Evolutionary conservation across 2,113 vertebrate genomes (phyloP), one percentile per base, ranked within the genome.

Genomic region (Lycaon pictus): DNA sequence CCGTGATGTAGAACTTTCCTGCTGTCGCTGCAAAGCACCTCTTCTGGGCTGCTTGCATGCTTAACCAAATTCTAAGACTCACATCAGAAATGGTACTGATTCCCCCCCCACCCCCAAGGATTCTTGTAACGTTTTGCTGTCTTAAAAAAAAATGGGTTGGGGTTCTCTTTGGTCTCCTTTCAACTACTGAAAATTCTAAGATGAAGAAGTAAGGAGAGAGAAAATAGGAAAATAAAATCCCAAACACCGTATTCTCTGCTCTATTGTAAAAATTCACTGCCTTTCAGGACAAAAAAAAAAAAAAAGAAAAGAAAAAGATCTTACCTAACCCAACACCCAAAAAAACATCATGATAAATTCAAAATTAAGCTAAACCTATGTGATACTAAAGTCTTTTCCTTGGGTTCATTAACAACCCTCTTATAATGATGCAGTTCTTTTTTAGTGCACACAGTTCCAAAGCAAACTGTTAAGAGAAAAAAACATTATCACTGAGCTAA

Each of bases 401-500:
- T 65, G 71, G 22, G 35, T 77, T 93, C 67, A 62, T 4, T 81
- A 93, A 77, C 51, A 62, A 56, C n/a, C n/a, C 22, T 43, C 37
- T 62, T 69, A 23, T 79, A 80, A 82, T 35, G 55, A 72, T 58
- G 62, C 48, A 20, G 15, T 79, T 77, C 32, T 85, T 83, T 94
- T 82, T 86, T 62, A 82, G 6, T 88, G 29, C 85, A 86, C 74
- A 72, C 88, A 96, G 82, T 91, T 95, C 48, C 84, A 86, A 11
- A 88, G 72, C 35, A 91, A 90, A 95, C 15, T 55, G 37, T 83
- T 71, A 65, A 83, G 80, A 95, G 65, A 96, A 95, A 51, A 95
- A 89, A 94, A 88, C 43, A 88, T 95, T 43, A 95, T 69, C 65
- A 72, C 74, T 96, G 43, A 96, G 9, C 77, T 88, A 96, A 97